Conservation (phyloP, 2,113 vertebrate species). For the Neogobius melanostomus region DNA sequence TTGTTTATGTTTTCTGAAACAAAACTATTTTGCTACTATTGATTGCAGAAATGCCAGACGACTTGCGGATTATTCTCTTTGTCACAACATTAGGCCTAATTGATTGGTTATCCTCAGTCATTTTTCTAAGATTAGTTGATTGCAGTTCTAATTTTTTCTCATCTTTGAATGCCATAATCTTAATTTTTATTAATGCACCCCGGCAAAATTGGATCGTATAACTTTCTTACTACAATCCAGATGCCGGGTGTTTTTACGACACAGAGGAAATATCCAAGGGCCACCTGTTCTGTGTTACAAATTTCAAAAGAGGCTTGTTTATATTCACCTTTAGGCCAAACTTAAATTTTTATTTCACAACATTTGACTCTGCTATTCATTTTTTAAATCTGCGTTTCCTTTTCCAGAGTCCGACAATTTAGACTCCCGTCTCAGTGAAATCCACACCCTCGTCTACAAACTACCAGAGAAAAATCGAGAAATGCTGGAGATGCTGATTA, state of each 20-base stretch:
- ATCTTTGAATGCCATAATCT: not conserved
- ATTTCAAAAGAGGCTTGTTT: not conserved
- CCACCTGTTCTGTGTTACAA: not conserved
- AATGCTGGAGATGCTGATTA: constrained; percentile 91
- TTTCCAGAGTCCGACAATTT: constrained; percentile 89
- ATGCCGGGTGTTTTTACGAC: not conserved
- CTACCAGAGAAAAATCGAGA: constrained; percentile 91
- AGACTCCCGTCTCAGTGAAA: constrained; percentile 89
- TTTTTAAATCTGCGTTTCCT: not conserved
- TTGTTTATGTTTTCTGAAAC: not conserved
- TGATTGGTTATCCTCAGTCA: no score
- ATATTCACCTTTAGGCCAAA: constrained; percentile 1
- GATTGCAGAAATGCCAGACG: not conserved
- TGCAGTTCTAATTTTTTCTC: not conserved
- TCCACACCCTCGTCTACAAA: constrained; percentile 92
- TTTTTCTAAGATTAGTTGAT: not conserved
- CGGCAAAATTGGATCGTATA: not conserved
- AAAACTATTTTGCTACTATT: not conserved
- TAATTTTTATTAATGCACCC: not conserved
- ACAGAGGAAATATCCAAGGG: not conserved
- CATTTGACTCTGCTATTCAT: not conserved
- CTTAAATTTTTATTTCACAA: not conserved
- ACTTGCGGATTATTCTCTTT: not conserved
- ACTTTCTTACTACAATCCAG: not conserved
- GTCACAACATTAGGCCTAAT: not conserved